Percentiles rank a stretch among this genome's conserved stretches.
phyloP scores from a whole-genome alignment of 2,113 vertebrate genomes.

The Cololabis saira region DNA sequence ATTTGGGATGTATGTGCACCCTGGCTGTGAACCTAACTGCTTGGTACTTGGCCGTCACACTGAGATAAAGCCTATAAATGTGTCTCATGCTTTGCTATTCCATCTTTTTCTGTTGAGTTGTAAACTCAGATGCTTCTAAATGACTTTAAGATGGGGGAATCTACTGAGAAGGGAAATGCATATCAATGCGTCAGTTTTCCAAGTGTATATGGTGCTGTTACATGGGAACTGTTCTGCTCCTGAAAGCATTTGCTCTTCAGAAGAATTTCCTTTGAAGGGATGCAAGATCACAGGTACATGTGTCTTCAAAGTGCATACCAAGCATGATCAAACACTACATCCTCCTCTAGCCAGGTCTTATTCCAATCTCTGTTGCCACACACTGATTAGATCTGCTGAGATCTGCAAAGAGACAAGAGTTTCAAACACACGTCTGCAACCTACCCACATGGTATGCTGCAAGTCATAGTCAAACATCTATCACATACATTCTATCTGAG shows the following conservation, averaged over 20 bases:
- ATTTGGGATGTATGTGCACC: slow-evolving; percentile 40
- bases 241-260: slow-evolving; percentile 47
- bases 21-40: slow-evolving; percentile 64
- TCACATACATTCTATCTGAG: slow-evolving; percentile 48
- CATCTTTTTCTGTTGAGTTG: slow-evolving; percentile 61
- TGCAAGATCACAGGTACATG: slow-evolving; percentile 79
- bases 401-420: slow-evolving; percentile 74
- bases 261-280: slow-evolving; percentile 61
- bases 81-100: slow-evolving; percentile 30
- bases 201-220: slow-evolving; percentile 29
- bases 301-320: slow-evolving; percentile 86
- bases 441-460: slow-evolving; percentile 54
- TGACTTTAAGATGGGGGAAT: slow-evolving; percentile 14
- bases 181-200: slow-evolving; percentile 30
- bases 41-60: slow-evolving; percentile 47
- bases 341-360: slow-evolving; percentile 79
- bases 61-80: slow-evolving; percentile 46
- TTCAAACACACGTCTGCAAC: slow-evolving; percentile 64
- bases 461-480: slow-evolving; percentile 65
- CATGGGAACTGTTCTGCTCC: slow-evolving; percentile 26
- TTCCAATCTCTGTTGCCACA: slow-evolving; percentile 76
- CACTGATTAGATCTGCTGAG: slow-evolving; percentile 87
- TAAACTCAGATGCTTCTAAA: slow-evolving; percentile 56
- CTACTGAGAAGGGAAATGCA: neutral
- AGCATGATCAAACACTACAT: slow-evolving; percentile 79